Conservation (phyloP, 2,888 invertebrate species). For the Ophioninae sp. region DNA sequence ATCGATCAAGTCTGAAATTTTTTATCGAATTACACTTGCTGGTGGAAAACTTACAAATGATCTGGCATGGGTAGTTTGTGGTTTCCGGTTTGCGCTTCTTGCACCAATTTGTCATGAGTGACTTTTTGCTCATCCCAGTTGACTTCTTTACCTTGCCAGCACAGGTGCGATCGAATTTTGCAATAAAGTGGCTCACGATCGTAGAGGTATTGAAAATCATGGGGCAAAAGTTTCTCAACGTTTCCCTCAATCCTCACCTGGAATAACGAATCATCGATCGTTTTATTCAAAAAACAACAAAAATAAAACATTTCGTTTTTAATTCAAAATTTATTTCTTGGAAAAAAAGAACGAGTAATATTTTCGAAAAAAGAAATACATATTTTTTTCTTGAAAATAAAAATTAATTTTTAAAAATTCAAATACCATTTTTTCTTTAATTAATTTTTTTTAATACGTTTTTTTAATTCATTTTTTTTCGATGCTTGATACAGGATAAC, state of each 20-base stretch:
- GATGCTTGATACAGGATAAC: no score
- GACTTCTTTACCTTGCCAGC: constrained; percentile 80
- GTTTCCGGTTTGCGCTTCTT: constrained; percentile 73
- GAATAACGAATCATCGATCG: neutral
- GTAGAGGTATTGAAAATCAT: constrained; percentile 78
- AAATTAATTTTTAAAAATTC: neutral
- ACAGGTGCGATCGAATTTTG: constrained; percentile 81
- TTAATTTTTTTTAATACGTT: no score
- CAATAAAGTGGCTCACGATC: constrained; percentile 80
- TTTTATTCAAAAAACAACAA: neutral
- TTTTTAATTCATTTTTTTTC: no score
- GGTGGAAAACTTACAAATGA: constrained; percentile 79
- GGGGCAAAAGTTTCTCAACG: constrained; percentile 74
- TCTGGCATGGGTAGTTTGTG: constrained; percentile 80
- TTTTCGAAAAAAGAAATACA: no score
- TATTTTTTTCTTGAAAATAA: no score
- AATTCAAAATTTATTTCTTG: no score
- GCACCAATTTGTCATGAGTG: constrained; percentile 79
- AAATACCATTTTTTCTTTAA: no score
- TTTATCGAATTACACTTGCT: neutral
- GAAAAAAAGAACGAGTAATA: no score
- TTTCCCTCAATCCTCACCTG: constrained; percentile 82
- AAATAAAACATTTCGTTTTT: neutral
- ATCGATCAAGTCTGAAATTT: neutral
- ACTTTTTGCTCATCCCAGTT: constrained; percentile 81